Evolutionary conservation across 1,140 invertebrate genomes (phyloP), one percentile per base, ranked within the genome.

Genomic region (Drosophila repletoides): DNA sequence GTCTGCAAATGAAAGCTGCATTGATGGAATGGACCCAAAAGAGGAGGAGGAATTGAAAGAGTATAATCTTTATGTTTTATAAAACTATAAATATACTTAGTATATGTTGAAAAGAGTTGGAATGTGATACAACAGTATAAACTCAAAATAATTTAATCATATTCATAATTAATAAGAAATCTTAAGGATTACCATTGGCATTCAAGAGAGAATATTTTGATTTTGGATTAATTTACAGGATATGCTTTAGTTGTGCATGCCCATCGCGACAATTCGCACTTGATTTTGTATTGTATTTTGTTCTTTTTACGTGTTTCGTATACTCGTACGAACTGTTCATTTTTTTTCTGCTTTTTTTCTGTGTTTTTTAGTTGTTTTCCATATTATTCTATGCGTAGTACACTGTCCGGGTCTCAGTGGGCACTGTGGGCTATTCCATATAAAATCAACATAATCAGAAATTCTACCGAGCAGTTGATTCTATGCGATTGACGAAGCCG

Each of bases 391-490:
- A 87, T 80, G 80, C 81, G 81, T 72, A 75, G 51, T 72, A 41
- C 51, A 61, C 31, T 59, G 56, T 38, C 46, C 14, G 49, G 15
- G 26, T 28, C 28, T n/a, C 3, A 19, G 17, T 15, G 68, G 36
- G 41, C 60, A 12, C 58, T 55, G 51, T 31, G 46, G 58, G 36
- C 70, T 63, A 49, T 59, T n/a, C 65, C 74, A 77, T 88, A 88
- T 88, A 88, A 88, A 88, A 88, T 86, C 80, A 88, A 61, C 84
- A 88, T 79, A 88, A 79, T 88, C 86, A 63, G 84, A 80, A 84
- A 84, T 88, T 88, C 73, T 79, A 84, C 53, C 65, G 49, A 76
- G 41, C 84, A 88, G 84, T 88, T 69, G 68, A 87, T 88, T 88
- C 84, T 88, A 77, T 75, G 74, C 72, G 43, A 67, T 77, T 53